phyloP scores from a whole-genome alignment of 64 coral and sea anemone species.

The Dendrophyllia cribrosa region DNA sequence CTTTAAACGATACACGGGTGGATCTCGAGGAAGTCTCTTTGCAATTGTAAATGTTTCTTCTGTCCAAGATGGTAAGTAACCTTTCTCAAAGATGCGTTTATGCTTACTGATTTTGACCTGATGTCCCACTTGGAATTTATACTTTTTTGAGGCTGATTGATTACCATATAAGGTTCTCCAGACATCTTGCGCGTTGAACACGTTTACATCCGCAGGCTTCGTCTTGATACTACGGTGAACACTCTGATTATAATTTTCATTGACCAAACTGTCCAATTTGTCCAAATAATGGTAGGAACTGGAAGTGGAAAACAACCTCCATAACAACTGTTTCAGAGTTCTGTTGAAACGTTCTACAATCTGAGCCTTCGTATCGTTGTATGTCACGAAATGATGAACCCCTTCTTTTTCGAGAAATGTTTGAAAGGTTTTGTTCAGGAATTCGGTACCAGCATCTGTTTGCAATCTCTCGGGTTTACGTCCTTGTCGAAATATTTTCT shows the following conservation, averaged over 20 bases:
- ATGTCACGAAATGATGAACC: not conserved
- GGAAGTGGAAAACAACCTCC: slow-evolving; percentile 19
- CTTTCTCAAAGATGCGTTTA: slow-evolving; percentile 49
- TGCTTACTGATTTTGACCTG: slow-evolving; percentile 35
- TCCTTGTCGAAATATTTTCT: slow-evolving; percentile 12
- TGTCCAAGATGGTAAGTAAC: slow-evolving; percentile 2
- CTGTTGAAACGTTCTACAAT: not conserved
- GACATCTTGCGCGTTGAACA: not conserved
- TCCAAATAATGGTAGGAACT: slow-evolving; percentile 3
- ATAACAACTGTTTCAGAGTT: slow-evolving; percentile 18
- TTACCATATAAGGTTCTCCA: slow-evolving; percentile 15
- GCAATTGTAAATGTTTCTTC: slow-evolving; percentile 33
- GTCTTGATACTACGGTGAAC: not conserved
- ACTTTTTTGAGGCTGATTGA: not conserved
- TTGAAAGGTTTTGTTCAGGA: not conserved
- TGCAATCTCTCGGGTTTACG: slow-evolving; percentile 9
- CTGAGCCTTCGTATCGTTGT: not conserved
- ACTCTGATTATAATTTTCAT: not conserved
- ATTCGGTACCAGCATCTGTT: slow-evolving; percentile 52
- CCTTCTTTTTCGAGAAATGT: not conserved
- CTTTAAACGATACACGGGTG: slow-evolving; percentile 26
- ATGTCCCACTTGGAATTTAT: slow-evolving; percentile 40
- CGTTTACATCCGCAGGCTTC: not conserved
- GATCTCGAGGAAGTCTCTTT: slow-evolving; percentile 16
- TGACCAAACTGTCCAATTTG: slow-evolving; percentile 21